A percentile compares a stretch with the other conserved stretches of the same genome.
Conservation (phyloP, 2,888 invertebrate species). For the Abrostola triplasia region DNA sequence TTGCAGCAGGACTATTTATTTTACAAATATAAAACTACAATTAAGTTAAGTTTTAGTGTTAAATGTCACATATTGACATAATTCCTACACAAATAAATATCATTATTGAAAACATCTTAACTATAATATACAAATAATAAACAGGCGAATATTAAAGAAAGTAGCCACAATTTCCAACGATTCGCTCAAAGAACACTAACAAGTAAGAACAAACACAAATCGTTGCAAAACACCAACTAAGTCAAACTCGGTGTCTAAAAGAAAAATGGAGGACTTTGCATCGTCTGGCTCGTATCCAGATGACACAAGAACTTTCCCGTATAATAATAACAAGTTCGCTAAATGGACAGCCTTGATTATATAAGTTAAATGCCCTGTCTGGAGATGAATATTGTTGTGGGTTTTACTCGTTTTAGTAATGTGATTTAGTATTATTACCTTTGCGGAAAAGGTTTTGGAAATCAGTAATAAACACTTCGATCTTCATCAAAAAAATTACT, state of each 20-base stretch:
- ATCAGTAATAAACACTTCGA: background rate
- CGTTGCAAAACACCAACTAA: constrained; percentile 10
- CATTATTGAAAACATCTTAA: too few relatives aligned
- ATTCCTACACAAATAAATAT: too few relatives aligned
- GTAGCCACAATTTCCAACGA: background rate
- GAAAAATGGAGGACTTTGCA: constrained; percentile 10
- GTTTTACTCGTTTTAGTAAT: constrained; percentile 19
- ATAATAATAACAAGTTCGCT: constrained; percentile 33
- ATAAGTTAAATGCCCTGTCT: constrained; percentile 27
- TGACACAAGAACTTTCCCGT: constrained; percentile 15
- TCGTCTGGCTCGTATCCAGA: constrained; percentile 40
- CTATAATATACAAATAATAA: too few relatives aligned
- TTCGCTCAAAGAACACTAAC: background rate
- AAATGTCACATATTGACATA: too few relatives aligned
- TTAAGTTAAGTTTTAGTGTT: too few relatives aligned
- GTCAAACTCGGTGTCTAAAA: constrained; percentile 21
- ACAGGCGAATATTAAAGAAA: background rate
- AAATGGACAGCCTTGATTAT: constrained; percentile 32
- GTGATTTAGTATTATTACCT: constrained; percentile 8
- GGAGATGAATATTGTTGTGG: constrained; percentile 26
- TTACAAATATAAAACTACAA: too few relatives aligned
- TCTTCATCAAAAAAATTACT: background rate
- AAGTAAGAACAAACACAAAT: background rate
- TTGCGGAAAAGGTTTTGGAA: background rate
- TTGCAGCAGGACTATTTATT: too few relatives aligned